phyloP scores from a whole-genome alignment of 2,797 vertebrate genomes.

The Anguilla anguilla region DNA sequence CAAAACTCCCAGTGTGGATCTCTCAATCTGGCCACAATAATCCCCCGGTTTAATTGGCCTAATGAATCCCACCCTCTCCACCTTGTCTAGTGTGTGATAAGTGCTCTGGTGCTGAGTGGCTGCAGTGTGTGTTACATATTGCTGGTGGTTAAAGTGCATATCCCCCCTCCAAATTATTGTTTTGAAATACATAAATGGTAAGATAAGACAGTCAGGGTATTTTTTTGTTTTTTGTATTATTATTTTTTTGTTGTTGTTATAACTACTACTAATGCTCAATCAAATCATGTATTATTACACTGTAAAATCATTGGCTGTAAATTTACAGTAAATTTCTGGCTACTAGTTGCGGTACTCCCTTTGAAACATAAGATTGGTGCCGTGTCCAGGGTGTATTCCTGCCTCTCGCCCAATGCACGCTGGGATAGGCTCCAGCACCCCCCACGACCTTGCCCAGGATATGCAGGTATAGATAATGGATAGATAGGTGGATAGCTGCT shows the following conservation, averaged over 20 bases:
- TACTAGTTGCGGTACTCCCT: no score
- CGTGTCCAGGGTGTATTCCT: no score
- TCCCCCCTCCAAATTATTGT: neutral
- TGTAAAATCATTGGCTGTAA: no score
- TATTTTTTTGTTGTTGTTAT: neutral
- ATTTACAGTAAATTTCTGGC: no score
- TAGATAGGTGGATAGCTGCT: no score
- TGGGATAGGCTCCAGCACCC: no score
- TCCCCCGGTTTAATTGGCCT: constrained; percentile 1
- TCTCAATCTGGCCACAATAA: neutral
- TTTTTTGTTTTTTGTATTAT: neutral
- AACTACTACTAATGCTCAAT: neutral
- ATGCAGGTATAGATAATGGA: no score
- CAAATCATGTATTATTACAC: no score
- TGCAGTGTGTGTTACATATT: neutral
- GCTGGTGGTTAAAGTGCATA: neutral
- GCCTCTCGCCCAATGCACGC: no score
- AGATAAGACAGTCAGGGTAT: neutral
- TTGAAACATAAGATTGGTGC: no score
- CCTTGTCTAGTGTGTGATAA: neutral
- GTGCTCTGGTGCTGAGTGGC: neutral
- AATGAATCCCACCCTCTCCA: neutral
- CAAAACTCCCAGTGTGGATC: neutral
- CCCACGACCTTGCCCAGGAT: no score
- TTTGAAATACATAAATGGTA: neutral